A percentile compares a stretch with the other conserved stretches of the same genome.
phyloP scores from a whole-genome alignment of 2,888 invertebrate genomes.

The Perdita meconis region DNA sequence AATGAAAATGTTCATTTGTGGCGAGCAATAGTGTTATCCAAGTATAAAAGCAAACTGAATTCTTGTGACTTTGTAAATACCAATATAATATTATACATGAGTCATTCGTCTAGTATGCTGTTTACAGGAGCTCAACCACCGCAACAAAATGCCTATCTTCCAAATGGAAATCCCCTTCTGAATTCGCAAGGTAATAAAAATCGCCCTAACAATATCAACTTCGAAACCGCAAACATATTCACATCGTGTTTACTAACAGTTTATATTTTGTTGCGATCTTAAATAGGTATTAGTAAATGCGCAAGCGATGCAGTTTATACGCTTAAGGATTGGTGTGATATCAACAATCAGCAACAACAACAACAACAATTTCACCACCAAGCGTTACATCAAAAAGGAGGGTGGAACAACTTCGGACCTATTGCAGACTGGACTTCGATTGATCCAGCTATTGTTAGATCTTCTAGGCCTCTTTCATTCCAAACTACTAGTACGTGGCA shows the following conservation, averaged over 20 bases:
- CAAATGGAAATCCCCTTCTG: constrained; percentile 81
- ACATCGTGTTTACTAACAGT: background rate
- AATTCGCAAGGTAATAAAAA: constrained; percentile 81
- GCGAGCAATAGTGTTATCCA: constrained; percentile 59
- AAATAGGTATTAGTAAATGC: constrained; percentile 79
- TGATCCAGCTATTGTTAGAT: constrained; percentile 96
- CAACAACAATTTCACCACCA: constrained; percentile 84
- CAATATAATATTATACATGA: constrained; percentile 83
- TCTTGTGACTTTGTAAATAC: constrained; percentile 54
- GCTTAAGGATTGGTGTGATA: constrained; percentile 85
- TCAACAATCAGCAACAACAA: constrained; percentile 80
- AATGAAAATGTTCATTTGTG: constrained; percentile 42
- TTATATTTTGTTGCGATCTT: constrained; percentile 1
- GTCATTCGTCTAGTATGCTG: constrained; percentile 76
- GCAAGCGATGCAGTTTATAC: constrained; percentile 80
- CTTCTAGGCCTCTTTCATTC: constrained; percentile 86
- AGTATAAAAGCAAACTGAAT: constrained; percentile 55
- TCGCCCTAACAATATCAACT: too few species aligned
- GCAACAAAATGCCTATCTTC: constrained; percentile 81
- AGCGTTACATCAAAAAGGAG: constrained; percentile 80
- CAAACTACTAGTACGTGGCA: constrained; percentile 83
- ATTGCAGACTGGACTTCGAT: constrained; percentile 95
- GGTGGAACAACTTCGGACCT: constrained; percentile 83
- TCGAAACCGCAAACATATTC: too few species aligned
- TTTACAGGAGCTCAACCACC: constrained; percentile 79